Evolutionary conservation across 2,888 invertebrate species (phyloP), one percentile per base, ranked within the genome.

Genomic region (Linyphia triangularis): DNA sequence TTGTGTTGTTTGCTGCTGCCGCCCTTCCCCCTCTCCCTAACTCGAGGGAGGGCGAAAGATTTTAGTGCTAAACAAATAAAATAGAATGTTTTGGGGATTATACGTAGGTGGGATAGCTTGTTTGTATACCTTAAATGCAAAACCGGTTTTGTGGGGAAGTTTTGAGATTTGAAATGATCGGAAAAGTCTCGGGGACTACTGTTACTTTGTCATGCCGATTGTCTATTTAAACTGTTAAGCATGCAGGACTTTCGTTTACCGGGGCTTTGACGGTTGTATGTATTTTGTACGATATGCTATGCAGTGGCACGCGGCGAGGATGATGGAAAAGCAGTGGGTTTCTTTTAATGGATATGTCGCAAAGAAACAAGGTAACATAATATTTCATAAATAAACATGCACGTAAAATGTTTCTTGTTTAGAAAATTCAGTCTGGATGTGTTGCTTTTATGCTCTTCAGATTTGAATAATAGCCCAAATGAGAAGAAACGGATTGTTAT

Each of bases 31-130:
- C 51, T n/a, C 67, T 30, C 57, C 24, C 43, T 26, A 28, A 67
- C 30, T 43, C 67, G 33, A 30, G 75, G 59, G 75, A 51, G 78
- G 65, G 69, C 30, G 28, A 61, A 30, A 30, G 59, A 43, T 79
- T 85, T 85, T 70, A 28, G 22, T 67, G 22, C 43, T 70, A 26
- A 43, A n/a, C 40, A 22, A 61, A 37, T 51, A 81, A 67, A 75
- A 88, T 75, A 81, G 73, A 88, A 88, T 81, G 75, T 82, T 88
- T 75, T 22, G 65, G 69, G 81, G 86, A 81, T 88, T 88, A 88
- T 51, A 69, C 37, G 65, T 37, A 81, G 81, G 81, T 79, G 43
- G 81, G 86, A 88, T 88, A 88, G 86, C 81, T 88, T 88, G 86
- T 88, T 88, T 88, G 86, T 75, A 57, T 75, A 75, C 85, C 79